Percentiles rank a stretch among this genome's conserved stretches.
These are phyloP conservation scores for Pollachius pollachius DNA, from an alignment of 2,113 vertebrate species.

Conservation along the genomic window DNA sequence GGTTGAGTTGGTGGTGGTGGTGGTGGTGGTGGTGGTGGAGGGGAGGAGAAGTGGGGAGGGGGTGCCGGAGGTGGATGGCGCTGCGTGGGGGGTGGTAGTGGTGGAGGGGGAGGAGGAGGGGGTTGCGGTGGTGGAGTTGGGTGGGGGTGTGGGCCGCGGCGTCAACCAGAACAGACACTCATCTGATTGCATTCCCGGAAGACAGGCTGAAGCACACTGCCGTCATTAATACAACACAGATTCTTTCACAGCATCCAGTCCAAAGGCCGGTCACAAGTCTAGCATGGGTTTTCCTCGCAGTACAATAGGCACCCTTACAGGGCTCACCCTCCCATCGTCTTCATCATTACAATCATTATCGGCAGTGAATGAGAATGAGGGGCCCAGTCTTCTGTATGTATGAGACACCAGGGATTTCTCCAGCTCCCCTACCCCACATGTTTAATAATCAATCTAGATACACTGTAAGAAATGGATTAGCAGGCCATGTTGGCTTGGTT, in stretches of 20 bases:
- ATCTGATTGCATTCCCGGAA: slow-evolving; percentile 60
- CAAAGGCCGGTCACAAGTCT: slow-evolving; percentile 72
- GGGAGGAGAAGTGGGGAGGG: too few relatives aligned
- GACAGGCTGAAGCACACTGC: slow-evolving; percentile 52
- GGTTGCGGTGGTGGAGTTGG: too few relatives aligned
- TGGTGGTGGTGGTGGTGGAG: too few relatives aligned
- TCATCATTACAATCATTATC: slow-evolving; percentile 57
- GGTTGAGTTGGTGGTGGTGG: too few relatives aligned
- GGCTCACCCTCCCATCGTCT: slow-evolving; percentile 57
- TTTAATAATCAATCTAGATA: slow-evolving; percentile 20
- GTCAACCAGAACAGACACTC: slow-evolving; percentile 62
- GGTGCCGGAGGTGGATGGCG: too few relatives aligned
- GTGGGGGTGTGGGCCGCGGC: not conserved
- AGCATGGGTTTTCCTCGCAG: slow-evolving; percentile 64
- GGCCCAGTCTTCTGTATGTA: slow-evolving; percentile 58
- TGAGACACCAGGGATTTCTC: slow-evolving; percentile 51
- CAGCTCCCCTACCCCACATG: slow-evolving; percentile 9
- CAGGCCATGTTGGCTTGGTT: not conserved
- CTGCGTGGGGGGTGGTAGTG: too few relatives aligned
- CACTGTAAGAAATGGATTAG: too few relatives aligned
- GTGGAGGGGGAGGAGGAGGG: too few relatives aligned
- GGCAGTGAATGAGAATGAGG: slow-evolving; percentile 43
- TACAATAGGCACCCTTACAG: slow-evolving; percentile 68
- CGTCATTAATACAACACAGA: slow-evolving; percentile 64
- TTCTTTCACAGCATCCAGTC: slow-evolving; percentile 61